phyloP scores from a whole-genome alignment of 2,797 vertebrate genomes.

The Scolopax bukidnonensis region DNA sequence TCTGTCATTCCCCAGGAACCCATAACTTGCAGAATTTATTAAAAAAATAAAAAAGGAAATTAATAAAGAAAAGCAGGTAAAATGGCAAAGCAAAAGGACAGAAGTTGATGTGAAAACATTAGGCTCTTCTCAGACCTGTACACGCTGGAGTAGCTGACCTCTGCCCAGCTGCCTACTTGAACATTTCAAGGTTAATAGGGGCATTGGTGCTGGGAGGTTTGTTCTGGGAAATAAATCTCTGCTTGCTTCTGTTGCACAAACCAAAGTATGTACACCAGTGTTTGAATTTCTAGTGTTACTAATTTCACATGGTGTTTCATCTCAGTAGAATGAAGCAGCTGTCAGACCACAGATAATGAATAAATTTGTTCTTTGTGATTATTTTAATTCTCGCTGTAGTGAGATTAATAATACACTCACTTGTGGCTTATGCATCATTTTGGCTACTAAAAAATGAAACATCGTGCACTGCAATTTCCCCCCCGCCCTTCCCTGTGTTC shows the following conservation, averaged over 20 bases:
- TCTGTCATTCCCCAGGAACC: background rate
- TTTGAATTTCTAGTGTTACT: background rate
- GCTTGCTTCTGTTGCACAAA: background rate
- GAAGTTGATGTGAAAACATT: background rate
- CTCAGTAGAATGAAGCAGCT: background rate
- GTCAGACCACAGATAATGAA: background rate
- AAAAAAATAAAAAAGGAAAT: background rate
- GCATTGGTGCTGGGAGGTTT: background rate
- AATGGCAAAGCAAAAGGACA: background rate
- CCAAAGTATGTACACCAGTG: background rate
- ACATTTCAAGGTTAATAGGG: background rate
- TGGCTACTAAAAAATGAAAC: slow-evolving; percentile 17
- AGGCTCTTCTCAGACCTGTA: background rate
- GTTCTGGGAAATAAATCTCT: background rate
- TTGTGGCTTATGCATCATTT: slow-evolving; percentile 4
- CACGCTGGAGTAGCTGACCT: background rate
- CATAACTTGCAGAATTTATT: background rate
- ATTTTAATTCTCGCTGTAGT: background rate
- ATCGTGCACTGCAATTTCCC: background rate
- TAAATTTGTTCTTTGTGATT: background rate
- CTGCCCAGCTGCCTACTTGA: background rate
- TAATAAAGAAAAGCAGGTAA: background rate
- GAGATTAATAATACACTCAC: background rate
- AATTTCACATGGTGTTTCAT: background rate
- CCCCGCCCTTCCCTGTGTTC: background rate